Percentiles rank a stretch among this genome's conserved stretches.
phyloP scores from a whole-genome alignment of 2,113 vertebrate species.

The Elephas maximus region DNA sequence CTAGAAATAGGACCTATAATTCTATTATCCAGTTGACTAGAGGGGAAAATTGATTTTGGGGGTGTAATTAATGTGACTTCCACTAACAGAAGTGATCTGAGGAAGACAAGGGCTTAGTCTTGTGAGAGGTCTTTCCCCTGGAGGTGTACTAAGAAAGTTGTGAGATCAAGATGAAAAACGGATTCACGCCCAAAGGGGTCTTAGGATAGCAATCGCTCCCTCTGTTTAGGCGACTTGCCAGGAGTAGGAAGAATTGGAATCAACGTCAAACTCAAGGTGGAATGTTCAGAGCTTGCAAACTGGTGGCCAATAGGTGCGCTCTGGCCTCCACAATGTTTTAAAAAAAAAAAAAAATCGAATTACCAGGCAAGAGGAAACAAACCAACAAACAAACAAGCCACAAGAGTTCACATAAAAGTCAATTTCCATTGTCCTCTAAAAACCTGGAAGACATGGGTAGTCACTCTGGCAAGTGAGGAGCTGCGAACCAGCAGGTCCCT shows the following conservation, averaged over 20 bases:
- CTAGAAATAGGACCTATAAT: slow-evolving; percentile 50
- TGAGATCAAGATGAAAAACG: not conserved
- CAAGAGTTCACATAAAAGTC: not conserved
- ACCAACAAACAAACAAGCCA: not conserved
- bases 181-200: not conserved
- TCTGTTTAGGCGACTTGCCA: not conserved
- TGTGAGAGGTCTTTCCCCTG: not conserved
- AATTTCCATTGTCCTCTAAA: not conserved
- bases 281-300: not conserved
- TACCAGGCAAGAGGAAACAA: not conserved
- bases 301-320: not conserved
- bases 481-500: not conserved
- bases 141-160: not conserved
- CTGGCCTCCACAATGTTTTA: not conserved
- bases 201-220: not conserved
- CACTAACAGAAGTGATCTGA: slow-evolving; percentile 52
- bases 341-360: not conserved
- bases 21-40: slow-evolving; percentile 81
- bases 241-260: not conserved
- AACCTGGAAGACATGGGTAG: not conserved
- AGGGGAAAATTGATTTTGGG: slow-evolving; percentile 80
- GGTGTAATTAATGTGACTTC: slow-evolving; percentile 73
- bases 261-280: not conserved
- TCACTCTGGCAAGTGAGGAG: not conserved
- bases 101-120: slow-evolving; percentile 43